Evolutionary conservation across 2,888 invertebrate genomes (phyloP).

Genomic region (Callimorpha dominula): DNA sequence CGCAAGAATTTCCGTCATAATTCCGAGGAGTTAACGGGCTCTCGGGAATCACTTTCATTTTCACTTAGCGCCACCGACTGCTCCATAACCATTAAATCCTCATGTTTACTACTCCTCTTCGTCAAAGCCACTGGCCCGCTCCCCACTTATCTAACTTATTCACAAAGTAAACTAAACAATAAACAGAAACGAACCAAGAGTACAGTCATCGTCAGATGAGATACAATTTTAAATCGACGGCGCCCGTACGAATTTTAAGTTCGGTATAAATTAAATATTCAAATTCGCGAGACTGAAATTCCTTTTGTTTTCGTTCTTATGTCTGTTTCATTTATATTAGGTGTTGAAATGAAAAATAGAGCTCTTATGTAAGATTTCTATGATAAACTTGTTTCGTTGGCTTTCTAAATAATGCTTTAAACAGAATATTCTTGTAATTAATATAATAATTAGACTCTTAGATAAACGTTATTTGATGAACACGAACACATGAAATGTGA

Average conservation of each 20-base stretch:
- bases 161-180: constrained; percentile 71
- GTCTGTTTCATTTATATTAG: constrained; percentile 47
- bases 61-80: constrained; percentile 78
- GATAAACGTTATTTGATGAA: neutral
- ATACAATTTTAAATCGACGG: constrained; percentile 63
- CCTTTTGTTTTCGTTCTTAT: constrained; percentile 54
- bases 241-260: constrained; percentile 50
- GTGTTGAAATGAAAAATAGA: constrained; percentile 48
- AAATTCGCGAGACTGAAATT: constrained; percentile 58
- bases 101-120: constrained; percentile 72
- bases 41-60: constrained; percentile 79
- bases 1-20: constrained; percentile 69
- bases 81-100: constrained; percentile 78
- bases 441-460: neutral
- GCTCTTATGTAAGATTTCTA: constrained; percentile 32
- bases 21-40: constrained; percentile 70
- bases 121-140: constrained; percentile 56
- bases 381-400: constrained; percentile 29
- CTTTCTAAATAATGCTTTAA: constrained; percentile 9
- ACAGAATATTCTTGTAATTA: neutral
- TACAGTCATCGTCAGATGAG: constrained; percentile 57
- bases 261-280: constrained; percentile 66
- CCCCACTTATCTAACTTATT: constrained; percentile 72
- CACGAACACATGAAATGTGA: neutral
- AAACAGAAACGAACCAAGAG: constrained; percentile 61